Percentiles rank a stretch among this genome's conserved stretches.
These are phyloP conservation scores for Mythimna impura DNA, from an alignment of 2,888 invertebrate species.

Conservation along the genomic window DNA sequence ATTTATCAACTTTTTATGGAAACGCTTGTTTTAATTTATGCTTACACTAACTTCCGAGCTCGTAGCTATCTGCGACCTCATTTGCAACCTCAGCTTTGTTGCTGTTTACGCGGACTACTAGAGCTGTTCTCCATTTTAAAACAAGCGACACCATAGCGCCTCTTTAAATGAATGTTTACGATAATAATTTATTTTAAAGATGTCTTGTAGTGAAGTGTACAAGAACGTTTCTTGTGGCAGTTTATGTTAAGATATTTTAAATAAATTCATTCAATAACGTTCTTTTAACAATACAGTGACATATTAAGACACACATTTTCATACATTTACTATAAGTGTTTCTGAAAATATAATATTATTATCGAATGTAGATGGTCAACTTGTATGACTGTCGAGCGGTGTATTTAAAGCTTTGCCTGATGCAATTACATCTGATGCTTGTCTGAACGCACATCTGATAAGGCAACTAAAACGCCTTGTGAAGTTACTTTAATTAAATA, in stretches of 20 bases:
- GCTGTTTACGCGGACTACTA: constrained; percentile 76
- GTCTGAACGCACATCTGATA: constrained; percentile 85
- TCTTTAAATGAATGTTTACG: constrained; percentile 71
- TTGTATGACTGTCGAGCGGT: constrained; percentile 77
- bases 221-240: constrained; percentile 18
- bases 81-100: constrained; percentile 84
- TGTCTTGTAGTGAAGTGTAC: constrained; percentile 37
- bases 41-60: constrained; percentile 86
- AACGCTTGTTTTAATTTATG: constrained; percentile 90
- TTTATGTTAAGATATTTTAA: background rate
- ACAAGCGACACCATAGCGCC: constrained; percentile 64
- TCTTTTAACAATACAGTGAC: background rate
- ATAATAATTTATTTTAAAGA: constrained; percentile 65
- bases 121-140: constrained; percentile 76
- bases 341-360: constrained; percentile 25
- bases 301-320: background rate
- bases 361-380: constrained; percentile 36
- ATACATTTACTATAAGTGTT: background rate
- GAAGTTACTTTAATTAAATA: constrained; percentile 86
- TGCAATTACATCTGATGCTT: constrained; percentile 86
- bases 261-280: constrained; percentile 4
- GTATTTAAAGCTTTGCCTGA: constrained; percentile 78
- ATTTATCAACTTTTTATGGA: constrained; percentile 90
- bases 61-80: constrained; percentile 86
- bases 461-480: constrained; percentile 79